Conservation (phyloP, 2,113 vertebrate species). For the Isurus oxyrinchus region DNA sequence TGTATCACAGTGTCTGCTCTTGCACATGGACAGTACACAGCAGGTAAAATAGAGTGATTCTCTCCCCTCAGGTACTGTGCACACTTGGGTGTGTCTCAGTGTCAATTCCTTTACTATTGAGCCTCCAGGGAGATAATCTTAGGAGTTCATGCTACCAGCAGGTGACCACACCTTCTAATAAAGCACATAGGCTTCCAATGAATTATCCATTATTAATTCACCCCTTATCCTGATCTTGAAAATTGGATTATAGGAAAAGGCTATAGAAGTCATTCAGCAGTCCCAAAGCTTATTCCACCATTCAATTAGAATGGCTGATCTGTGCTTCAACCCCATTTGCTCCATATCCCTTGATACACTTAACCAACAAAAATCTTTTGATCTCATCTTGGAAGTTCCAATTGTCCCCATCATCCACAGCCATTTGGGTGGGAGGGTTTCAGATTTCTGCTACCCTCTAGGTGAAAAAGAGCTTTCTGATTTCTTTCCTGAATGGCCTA, state of each 20-base stretch:
- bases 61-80: neutral
- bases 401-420: neutral
- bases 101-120: neutral
- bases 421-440: neutral
- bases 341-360: neutral
- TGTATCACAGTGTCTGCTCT: neutral
- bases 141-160: neutral
- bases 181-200: neutral
- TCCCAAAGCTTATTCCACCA: neutral
- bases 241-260: neutral
- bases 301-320: neutral
- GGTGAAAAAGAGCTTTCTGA: neutral
- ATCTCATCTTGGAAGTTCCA: neutral
- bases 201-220: neutral
- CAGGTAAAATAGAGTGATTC: neutral
- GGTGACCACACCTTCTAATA: neutral
- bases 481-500: neutral
- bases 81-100: neutral
- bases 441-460: neutral
- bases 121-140: neutral
- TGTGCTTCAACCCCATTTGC: neutral
- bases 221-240: neutral
- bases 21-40: neutral
- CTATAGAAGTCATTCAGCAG: neutral
- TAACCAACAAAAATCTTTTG: neutral